Evolutionary conservation across 2,113 vertebrate species (phyloP), one percentile per base, ranked within the genome.

Genomic region (Gadus chalcogrammus): DNA sequence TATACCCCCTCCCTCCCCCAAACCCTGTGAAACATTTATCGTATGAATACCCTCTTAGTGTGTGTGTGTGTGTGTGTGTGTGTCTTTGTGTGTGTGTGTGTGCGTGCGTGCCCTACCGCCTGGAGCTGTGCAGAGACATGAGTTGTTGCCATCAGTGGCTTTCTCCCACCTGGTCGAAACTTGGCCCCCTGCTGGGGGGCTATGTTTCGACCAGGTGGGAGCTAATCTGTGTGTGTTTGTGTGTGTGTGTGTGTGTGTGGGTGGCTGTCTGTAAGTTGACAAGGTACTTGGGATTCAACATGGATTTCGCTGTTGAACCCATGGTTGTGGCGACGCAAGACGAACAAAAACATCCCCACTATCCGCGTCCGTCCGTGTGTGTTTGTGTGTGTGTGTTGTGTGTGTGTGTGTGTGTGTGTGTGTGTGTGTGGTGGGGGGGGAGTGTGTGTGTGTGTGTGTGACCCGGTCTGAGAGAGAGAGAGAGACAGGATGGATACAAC

Each of bases 271-370:
- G 63, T 18, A 28, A n/a, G 13, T 70, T 75, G 67, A 79, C 74
- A 12, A 88, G 84, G 75, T 88, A 85, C 85, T 91, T 90, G 89
- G 80, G 85, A 90, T 88, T 87, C 85, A 76, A 71, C 31, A 63
- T 18, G 64, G 75, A 73, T 24, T 59, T 64, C 18, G n/a, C 8
- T 61, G 60, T 60, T 60, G 58, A 18, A 8, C 8, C 20, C 20
- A 20, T 60, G 58, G n/a, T 18, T 61, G 58, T 7, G 61, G 5
- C 12, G 12, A 62, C 24, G 15, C 24, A 5, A 13, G 31, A 62
- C 61, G 22, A 22, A 61, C 61, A 12, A 24, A 18, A 6, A 22
- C 20, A 24, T 9, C 60, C 61, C 12, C 8, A 13, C 42, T 48
- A 48, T 48, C 42, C 12, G 9, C 11, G 42, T 58, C 15, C 13